Base-by-base conservation (phyloP, 53 echinoderm and acorn worm species). In the Crossaster papposus region DNA sequence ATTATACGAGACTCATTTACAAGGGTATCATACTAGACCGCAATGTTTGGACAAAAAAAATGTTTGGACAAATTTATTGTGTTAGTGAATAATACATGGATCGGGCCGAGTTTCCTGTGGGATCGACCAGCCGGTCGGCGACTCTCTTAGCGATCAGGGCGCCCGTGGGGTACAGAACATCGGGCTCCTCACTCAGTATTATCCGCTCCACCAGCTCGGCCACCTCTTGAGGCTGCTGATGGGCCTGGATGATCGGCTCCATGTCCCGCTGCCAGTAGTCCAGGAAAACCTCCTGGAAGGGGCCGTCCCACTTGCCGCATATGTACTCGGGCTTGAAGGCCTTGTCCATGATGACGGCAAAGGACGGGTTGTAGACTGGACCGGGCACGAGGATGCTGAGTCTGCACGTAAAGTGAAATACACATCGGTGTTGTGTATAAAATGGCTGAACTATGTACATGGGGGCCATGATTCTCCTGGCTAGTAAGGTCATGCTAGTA, bases 181-280 rank as follows among this genome's bases (percentile, higher is more conserved):
- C 8, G 0, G 91, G 88, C 50, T 88, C 65, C 10, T 93, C 89
- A 0, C 52, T 36, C 14, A 76, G 74, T 30, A 93, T 54, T 52
- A 88, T 55, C 38, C 68, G 58, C 20, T 77, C 72, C 18, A 93
- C 71, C 26, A 91, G 8, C 17, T 91, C 36, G 5, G 82, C 91
- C 15, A 93, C 73, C 34, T 93, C 91, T n/a, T 64, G 71, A 15
- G 79, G 79, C 14, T 36, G 36, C 24, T 28, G 51, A 17, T 28
- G 52, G 28, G 4, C 29, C n/a, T 3, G 4, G 9, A 50, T 11
- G 79, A 53, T 53, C 13, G 79, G 30, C 17, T 24, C 2, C 79
- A 79, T 11, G 12, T 52, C 79, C 51, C 52, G 51, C 79, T 29
- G 52, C 11, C 11, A 28, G 29, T 29, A 53, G 14, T 50, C n/a